phyloP scores from a whole-genome alignment of 2,888 invertebrate species.

The Ischnus inquisitorius region DNA sequence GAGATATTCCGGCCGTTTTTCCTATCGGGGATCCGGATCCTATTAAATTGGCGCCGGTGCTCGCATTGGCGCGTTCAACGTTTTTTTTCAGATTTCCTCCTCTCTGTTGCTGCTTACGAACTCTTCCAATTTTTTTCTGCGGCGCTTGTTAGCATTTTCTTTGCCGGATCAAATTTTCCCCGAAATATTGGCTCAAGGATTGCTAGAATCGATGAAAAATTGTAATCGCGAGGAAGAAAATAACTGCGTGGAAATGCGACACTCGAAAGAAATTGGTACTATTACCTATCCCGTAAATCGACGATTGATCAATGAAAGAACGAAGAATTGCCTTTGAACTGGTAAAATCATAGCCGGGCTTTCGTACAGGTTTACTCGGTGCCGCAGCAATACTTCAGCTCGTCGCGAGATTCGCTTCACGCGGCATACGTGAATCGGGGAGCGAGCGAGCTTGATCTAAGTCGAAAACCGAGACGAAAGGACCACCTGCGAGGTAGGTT shows the following conservation, averaged over 20 bases:
- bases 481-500: slow-evolving; percentile 88
- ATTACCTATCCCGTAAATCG: neutral
- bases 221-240: neutral
- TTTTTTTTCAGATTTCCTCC: slow-evolving; percentile 11
- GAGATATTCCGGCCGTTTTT: slow-evolving; percentile 31
- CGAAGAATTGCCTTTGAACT: slow-evolving; percentile 37
- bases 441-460: slow-evolving; percentile 92
- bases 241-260: slow-evolving; percentile 50
- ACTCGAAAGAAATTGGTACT: slow-evolving; percentile 56
- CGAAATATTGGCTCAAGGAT: neutral
- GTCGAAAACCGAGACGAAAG: slow-evolving; percentile 89
- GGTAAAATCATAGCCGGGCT: slow-evolving; percentile 73
- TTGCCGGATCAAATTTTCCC: neutral
- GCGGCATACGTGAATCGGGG: slow-evolving; percentile 89
- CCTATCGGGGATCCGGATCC: slow-evolving; percentile 38
- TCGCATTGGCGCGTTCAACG: slow-evolving; percentile 41
- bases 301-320: neutral
- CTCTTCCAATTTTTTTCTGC: too few species aligned
- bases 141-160: neutral
- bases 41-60: slow-evolving; percentile 39
- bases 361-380: slow-evolving; percentile 82
- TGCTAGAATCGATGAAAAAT: too few species aligned
- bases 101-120: neutral
- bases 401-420: slow-evolving; percentile 91
- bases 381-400: slow-evolving; percentile 89